Evolutionary conservation across 2,113 vertebrate genomes (phyloP).

Genomic region (Trichechus manatus): DNA sequence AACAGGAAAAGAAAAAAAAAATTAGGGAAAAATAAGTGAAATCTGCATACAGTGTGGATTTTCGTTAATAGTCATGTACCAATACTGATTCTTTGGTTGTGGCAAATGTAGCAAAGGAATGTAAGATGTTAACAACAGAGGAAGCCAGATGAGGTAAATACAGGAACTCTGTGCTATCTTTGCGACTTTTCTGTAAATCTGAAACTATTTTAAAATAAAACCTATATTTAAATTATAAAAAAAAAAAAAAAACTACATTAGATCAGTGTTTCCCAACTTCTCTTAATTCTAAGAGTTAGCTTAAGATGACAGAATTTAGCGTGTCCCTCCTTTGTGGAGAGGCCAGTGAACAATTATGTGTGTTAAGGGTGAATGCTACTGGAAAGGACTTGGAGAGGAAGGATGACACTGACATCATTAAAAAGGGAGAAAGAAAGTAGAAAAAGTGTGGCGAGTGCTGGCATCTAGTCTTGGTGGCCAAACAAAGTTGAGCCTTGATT

Average conservation of each 20-base stretch:
- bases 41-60: neutral
- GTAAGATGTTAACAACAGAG: neutral
- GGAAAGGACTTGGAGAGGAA: neutral
- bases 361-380: neutral
- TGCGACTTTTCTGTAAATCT: neutral
- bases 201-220: neutral
- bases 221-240: neutral
- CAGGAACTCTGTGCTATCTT: neutral
- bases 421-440: neutral
- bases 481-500: neutral
- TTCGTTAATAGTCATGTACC: neutral
- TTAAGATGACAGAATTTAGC: neutral
- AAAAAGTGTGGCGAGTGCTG: neutral
- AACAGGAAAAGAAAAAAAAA: neutral
- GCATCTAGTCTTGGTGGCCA: neutral
- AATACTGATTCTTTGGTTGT: neutral
- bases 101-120: neutral
- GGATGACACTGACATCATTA: neutral
- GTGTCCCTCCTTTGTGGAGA: neutral
- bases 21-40: neutral
- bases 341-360: neutral
- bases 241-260: neutral
- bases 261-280: neutral
- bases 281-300: slow-evolving; percentile 5
- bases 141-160: neutral